phyloP scores from a whole-genome alignment of 2,797 vertebrate species.

The Lepilemur septentrionalis region DNA sequence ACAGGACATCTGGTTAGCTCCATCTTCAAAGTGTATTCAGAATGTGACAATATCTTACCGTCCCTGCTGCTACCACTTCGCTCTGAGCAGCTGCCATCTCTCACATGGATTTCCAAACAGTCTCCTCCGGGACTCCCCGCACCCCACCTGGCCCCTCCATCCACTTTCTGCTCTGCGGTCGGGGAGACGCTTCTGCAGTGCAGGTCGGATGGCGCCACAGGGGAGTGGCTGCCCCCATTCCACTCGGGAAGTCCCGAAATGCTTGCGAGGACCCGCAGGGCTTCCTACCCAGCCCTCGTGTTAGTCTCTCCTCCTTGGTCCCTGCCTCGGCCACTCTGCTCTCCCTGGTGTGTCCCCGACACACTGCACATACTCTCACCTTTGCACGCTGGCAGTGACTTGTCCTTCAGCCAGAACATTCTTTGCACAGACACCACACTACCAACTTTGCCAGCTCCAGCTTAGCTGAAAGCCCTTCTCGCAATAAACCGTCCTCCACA shows the following conservation, averaged over 20 bases:
- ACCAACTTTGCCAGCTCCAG: accelerated
- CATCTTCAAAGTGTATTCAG: background rate
- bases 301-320: background rate
- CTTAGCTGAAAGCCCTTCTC: accelerated
- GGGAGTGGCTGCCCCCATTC: accelerated
- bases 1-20: background rate
- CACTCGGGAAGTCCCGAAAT: background rate
- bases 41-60: accelerated
- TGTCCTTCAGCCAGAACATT: background rate
- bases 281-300: accelerated
- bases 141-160: accelerated
- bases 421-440: accelerated
- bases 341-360: background rate
- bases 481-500: accelerated
- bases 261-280: accelerated
- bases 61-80: accelerated
- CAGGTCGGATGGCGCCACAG: no score
- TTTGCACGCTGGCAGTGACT: background rate
- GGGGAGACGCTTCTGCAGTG: background rate
- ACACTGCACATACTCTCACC: accelerated
- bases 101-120: background rate
- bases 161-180: background rate
- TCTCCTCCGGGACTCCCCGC: accelerated
- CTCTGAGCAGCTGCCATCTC: no score
- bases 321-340: accelerated